Base-by-base conservation (phyloP, 2,113 vertebrate species). In the Halcyon senegalensis region DNA sequence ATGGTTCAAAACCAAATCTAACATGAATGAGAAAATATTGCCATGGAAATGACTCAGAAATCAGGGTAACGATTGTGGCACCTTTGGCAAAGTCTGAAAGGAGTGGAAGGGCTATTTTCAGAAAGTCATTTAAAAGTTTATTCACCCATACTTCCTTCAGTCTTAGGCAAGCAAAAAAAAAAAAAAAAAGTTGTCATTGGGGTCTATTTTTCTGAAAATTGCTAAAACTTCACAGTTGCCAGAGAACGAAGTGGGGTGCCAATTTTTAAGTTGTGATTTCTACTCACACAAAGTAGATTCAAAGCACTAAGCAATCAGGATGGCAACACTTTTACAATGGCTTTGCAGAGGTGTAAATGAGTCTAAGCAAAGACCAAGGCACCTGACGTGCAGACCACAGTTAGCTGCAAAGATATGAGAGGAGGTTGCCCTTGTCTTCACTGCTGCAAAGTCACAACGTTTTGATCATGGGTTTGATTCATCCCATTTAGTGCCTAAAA, bases 41-140 rank as follows among this genome's bases (percentile, higher is more conserved):
- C 7, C 28, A 9, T 56, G 35, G 23, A 89, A 90, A 81, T 69
- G 3, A 62, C 27, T 62, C 27, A 50, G 64, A 79, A 64, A 78
- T 46, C 21, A 72, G 9, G 1, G 7, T 30, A 46, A 81, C 0
- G 0, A 4, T 33, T 2, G 1, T 64, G 27, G 11, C 5, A 35
- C 23, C 17, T 70, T 74, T 60, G 15, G 7, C 43, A 79, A 81
- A 58, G 19, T n/a, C 44, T 59, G 41, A 59, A 84, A 68, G 10
- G 13, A 68, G 11, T 51, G 28, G 46, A 78, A 24, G 5, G 16
- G 10, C 20, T 78, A 41, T 9, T 70, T 87, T 81, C 41, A 76
- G 44, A 87, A 55, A 72, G 10, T 41, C 0, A 8, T 84, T 78
- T 19, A 35, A 33, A 70, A 62, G 10, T 55, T 83, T 72, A 51